phyloP scores from a whole-genome alignment of 2,113 vertebrate genomes.

The Eleginops maclovinus region DNA sequence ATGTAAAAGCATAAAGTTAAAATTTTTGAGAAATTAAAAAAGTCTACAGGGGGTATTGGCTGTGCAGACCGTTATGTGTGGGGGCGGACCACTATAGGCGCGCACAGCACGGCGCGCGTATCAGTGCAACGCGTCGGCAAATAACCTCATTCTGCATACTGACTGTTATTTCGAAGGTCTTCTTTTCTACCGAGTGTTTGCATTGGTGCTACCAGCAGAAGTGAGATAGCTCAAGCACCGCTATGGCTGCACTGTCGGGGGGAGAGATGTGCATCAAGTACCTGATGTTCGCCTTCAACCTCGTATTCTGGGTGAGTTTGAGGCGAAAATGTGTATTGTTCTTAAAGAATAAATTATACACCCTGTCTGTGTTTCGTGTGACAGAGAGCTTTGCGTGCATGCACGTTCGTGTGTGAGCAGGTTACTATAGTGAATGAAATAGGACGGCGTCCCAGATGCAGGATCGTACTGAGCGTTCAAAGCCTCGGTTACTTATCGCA shows the following conservation, averaged over 20 bases:
- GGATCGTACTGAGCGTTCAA: slow-evolving; percentile 5
- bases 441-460: slow-evolving; percentile 32
- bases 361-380: neutral
- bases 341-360: neutral
- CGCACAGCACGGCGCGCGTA: slow-evolving; percentile 63
- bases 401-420: slow-evolving; percentile 12
- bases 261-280: slow-evolving; percentile 96
- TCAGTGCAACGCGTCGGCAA: slow-evolving; percentile 59
- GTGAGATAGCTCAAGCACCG: slow-evolving; percentile 13
- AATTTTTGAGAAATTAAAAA: neutral
- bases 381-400: slow-evolving; percentile 6
- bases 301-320: slow-evolving; percentile 94
- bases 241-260: slow-evolving; percentile 89
- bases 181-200: neutral
- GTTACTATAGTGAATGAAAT: slow-evolving; percentile 49
- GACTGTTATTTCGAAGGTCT: slow-evolving; percentile 45
- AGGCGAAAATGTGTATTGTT: neutral
- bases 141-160: slow-evolving; percentile 60
- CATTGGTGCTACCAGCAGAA: neutral
- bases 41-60: neutral
- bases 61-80: slow-evolving; percentile 41
- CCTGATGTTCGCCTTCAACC: slow-evolving; percentile 94
- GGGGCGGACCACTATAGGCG: slow-evolving; percentile 73
- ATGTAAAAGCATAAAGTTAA: neutral
- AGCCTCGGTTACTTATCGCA: slow-evolving; percentile 7